phyloP scores from a whole-genome alignment of 2,888 invertebrate genomes.

The Villa cingulata region DNA sequence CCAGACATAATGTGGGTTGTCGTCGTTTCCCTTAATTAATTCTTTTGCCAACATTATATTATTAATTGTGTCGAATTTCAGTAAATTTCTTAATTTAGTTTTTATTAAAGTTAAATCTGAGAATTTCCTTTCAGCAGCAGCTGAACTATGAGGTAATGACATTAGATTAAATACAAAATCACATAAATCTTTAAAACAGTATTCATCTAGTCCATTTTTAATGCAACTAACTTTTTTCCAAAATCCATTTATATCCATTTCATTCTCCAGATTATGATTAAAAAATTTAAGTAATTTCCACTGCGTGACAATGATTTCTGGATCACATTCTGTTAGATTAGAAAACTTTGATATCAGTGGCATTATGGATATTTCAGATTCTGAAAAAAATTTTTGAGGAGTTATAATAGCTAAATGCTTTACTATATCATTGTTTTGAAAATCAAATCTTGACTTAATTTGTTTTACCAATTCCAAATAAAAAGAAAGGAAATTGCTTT shows the following conservation, averaged over 20 bases:
- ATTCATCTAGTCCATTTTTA: slow-evolving; percentile 1
- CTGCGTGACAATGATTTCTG: slow-evolving; percentile 4
- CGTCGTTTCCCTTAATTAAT: no score
- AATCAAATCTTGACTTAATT: slow-evolving; percentile 1
- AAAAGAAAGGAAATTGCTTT: not conserved
- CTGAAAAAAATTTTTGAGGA: not conserved
- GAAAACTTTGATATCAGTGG: not conserved
- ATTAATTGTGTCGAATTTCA: not conserved
- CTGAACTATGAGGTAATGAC: not conserved
- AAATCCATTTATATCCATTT: not conserved
- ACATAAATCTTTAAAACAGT: not conserved
- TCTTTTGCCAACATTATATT: not conserved
- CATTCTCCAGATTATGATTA: no score
- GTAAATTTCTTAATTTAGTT: not conserved
- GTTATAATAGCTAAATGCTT: not conserved
- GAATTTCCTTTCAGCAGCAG: slow-evolving; percentile 1
- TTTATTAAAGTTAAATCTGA: not conserved
- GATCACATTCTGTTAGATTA: slow-evolving; percentile 2
- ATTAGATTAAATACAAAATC: not conserved
- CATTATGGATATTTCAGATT: no score
- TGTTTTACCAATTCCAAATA: not conserved
- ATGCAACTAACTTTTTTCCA: slow-evolving; percentile 2
- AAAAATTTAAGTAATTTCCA: not conserved
- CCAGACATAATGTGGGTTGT: no score
- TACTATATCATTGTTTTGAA: slow-evolving; percentile 1